Percentiles rank a stretch among this genome's conserved stretches.
phyloP scores from a whole-genome alignment of 2,797 vertebrate genomes.

The Cyprinella venusta region DNA sequence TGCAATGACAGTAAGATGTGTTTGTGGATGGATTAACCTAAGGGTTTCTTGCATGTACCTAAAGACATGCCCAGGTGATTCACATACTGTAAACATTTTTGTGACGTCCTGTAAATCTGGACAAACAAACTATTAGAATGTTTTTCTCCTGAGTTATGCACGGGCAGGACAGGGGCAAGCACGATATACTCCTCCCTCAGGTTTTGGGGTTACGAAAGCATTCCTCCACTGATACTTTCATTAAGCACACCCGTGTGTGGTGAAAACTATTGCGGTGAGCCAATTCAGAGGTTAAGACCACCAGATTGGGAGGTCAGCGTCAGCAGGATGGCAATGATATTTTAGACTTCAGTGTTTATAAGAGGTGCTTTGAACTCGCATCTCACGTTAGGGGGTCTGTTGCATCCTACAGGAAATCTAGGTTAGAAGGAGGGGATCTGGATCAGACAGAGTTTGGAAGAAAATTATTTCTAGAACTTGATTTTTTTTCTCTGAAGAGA shows the following conservation, averaged over 20 bases:
- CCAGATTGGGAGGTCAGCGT: slow-evolving; percentile 12
- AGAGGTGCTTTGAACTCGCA: slow-evolving; percentile 11
- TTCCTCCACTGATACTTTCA: slow-evolving; percentile 40
- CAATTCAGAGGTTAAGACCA: slow-evolving; percentile 37
- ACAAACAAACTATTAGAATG: slow-evolving; percentile 10
- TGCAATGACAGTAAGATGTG: neutral
- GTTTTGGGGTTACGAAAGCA: slow-evolving; percentile 23
- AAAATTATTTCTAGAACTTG: neutral
- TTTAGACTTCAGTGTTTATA: slow-evolving; percentile 13
- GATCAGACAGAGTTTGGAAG: neutral
- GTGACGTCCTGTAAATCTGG: slow-evolving; percentile 20
- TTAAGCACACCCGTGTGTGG: neutral
- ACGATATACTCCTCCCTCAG: neutral
- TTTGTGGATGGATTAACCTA: neutral
- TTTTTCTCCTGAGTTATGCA: slow-evolving; percentile 13
- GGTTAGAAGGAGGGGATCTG: neutral
- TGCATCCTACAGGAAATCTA: neutral
- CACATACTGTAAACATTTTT: slow-evolving; percentile 6
- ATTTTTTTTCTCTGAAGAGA: neutral
- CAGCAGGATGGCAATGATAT: slow-evolving; percentile 35
- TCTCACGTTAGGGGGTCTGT: neutral
- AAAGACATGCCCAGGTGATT: slow-evolving; percentile 3
- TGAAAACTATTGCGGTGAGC: slow-evolving; percentile 13
- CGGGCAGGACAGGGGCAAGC: neutral
- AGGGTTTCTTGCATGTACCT: neutral